Conservation (phyloP, 2,888 invertebrate species). For the Limnephilus marmoratus region DNA sequence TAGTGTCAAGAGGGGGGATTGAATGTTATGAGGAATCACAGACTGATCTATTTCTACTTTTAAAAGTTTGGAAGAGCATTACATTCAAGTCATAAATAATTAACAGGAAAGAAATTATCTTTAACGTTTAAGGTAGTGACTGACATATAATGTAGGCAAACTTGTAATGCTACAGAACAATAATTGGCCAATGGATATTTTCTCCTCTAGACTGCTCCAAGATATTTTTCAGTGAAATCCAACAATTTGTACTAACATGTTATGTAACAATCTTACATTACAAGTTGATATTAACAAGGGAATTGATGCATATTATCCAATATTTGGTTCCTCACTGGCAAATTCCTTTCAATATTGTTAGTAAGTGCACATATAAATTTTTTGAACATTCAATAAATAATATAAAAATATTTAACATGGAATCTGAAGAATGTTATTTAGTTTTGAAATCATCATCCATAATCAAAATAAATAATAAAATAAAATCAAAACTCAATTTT, state of each 20-base stretch:
- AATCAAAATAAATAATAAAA: not conserved
- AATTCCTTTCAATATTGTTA: too few relatives aligned
- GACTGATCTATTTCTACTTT: slow-evolving; percentile 8
- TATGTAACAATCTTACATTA: not conserved
- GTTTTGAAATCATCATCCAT: too few relatives aligned
- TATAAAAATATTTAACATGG: not conserved
- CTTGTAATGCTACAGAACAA: not conserved
- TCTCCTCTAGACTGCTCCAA: not conserved
- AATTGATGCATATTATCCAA: too few relatives aligned
- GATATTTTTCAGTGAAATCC: not conserved
- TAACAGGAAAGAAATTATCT: not conserved
- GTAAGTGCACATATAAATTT: too few relatives aligned
- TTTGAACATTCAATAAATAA: too few relatives aligned
- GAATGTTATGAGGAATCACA: slow-evolving; percentile 24
- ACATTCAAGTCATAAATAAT: not conserved
- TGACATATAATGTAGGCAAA: not conserved
- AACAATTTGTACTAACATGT: not conserved
- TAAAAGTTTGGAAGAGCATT: slow-evolving; percentile 7
- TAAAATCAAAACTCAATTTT: not conserved
- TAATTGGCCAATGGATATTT: not conserved
- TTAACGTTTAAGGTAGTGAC: not conserved
- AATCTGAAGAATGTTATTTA: not conserved
- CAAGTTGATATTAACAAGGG: not conserved
- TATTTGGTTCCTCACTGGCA: too few relatives aligned
- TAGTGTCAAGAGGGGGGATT: not conserved